Evolutionary conservation across 2,797 vertebrate genomes (phyloP), one percentile per base, ranked within the genome.

Genomic region (Oophaga sylvatica): DNA sequence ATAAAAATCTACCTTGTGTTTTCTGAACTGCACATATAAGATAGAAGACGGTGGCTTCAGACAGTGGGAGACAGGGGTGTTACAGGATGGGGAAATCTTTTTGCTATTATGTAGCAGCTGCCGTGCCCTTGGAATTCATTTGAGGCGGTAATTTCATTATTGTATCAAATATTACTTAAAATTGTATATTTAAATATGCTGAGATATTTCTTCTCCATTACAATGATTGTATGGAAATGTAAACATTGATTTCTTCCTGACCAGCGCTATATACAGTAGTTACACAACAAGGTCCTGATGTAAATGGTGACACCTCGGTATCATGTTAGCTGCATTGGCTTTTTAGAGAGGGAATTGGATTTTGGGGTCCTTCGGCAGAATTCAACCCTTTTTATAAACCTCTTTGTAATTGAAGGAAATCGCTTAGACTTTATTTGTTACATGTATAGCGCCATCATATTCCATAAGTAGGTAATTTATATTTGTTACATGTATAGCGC

Each of bases 191-290:
- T 12, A 81, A 67, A 81, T 67, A 81, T 77, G 60, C 83, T 79
- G 83, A 62, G 79, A 91, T 76, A 89, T 88, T 90, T 85, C 89
- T 76, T 86, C 83, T 81, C 80, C 80, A 81, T 81, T 81, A 81
- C 35, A 48, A 81, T 81, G 80, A 81, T 81, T 81, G 45, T 81
- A 81, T 81, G 80, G 80, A 65, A 67, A 81, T 81, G 80, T 48
- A 81, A 48, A 81, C 80, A 81, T 81, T 81, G 80, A 81, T 81
- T 65, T 81, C 60, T 62, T 12, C 79, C 73, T 41, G 3, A 4
- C 73, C 73, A 60, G 15, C 60, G 45, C 79, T 63, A 12, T 45
- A 63, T 22, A n/a, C n/a, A n/a, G n/a, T n/a, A 63, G n/a, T 41
- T 67, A 2, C 67, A 53, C 16, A n/a, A 26, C 67, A 65, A 81